phyloP scores from a whole-genome alignment of 1,140 invertebrate species.

The Pectinophora gossypiella region DNA sequence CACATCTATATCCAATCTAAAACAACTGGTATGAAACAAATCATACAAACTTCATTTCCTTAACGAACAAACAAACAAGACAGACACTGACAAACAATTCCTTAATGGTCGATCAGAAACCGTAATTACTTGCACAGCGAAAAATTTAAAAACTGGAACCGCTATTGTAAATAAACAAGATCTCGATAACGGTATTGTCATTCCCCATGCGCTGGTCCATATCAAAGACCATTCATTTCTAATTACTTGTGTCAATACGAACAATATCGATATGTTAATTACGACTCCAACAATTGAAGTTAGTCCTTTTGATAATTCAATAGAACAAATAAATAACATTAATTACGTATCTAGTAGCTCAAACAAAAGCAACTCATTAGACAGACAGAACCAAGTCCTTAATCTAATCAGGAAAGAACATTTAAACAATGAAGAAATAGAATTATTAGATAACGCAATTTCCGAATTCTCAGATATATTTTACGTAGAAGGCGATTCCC shows the following conservation, averaged over 20 bases:
- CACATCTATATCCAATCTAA: slow-evolving; percentile 28
- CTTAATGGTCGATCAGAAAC: slow-evolving; percentile 22
- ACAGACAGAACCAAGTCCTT: neutral
- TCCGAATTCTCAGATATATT: slow-evolving; percentile 20
- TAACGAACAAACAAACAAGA: slow-evolving; percentile 3
- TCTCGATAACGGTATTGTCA: slow-evolving; percentile 19
- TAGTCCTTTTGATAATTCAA: neutral
- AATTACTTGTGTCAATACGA: slow-evolving; percentile 7
- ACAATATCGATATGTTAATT: neutral
- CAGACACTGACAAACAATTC: slow-evolving; percentile 11
- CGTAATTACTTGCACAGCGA: slow-evolving; percentile 16
- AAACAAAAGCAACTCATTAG: too few species aligned
- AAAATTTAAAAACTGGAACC: slow-evolving; percentile 7
- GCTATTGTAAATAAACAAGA: slow-evolving; percentile 18
- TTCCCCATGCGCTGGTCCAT: slow-evolving; percentile 18
- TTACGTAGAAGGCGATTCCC: slow-evolving; percentile 14
- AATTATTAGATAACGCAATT: slow-evolving; percentile 17
- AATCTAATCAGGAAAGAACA: slow-evolving; percentile 17
- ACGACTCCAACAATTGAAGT: neutral
- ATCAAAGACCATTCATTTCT: neutral
- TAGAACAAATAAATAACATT: neutral
- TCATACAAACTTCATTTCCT: slow-evolving; percentile 24
- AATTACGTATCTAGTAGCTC: neutral
- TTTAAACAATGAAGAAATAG: slow-evolving; percentile 16
- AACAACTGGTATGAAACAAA: slow-evolving; percentile 23